Conservation (phyloP, 2,113 vertebrate species). For the Struthio camelus region DNA sequence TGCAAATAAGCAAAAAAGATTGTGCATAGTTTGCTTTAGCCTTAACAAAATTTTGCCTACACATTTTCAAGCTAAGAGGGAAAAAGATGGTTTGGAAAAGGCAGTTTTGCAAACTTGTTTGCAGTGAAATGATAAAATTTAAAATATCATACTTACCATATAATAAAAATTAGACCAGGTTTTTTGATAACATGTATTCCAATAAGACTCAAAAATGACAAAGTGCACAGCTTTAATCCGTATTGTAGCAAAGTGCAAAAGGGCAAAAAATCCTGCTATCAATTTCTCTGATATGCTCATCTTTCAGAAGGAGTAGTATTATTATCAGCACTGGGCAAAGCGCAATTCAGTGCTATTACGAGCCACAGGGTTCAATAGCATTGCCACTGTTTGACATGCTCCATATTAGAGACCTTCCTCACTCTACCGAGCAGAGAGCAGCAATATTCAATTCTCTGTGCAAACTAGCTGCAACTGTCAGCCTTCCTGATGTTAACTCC, state of each 20-base stretch:
- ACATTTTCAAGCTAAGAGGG: not conserved
- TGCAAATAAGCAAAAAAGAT: not conserved
- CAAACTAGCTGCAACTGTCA: not conserved
- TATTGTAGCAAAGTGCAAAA: not conserved
- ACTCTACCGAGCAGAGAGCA: not conserved
- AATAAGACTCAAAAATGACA: not conserved
- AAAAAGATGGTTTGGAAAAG: not conserved
- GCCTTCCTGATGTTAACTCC: not conserved
- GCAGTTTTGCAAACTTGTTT: not conserved
- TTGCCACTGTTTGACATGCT: not conserved
- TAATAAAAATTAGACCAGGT: not conserved
- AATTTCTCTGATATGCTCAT: fast-evolving
- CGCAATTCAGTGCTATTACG: not conserved
- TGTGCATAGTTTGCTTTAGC: not conserved
- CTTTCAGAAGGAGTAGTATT: not conserved
- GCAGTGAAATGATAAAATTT: not conserved
- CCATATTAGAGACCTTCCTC: not conserved
- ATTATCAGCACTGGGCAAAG: not conserved
- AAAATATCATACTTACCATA: not conserved
- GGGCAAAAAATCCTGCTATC: not conserved
- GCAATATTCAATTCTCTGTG: not conserved
- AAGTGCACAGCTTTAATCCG: not conserved
- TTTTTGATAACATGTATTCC: not conserved
- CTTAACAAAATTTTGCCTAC: not conserved
- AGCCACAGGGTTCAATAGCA: not conserved